phyloP scores from a whole-genome alignment of 2,888 invertebrate species.

The Heteromyza rotundicornis region DNA sequence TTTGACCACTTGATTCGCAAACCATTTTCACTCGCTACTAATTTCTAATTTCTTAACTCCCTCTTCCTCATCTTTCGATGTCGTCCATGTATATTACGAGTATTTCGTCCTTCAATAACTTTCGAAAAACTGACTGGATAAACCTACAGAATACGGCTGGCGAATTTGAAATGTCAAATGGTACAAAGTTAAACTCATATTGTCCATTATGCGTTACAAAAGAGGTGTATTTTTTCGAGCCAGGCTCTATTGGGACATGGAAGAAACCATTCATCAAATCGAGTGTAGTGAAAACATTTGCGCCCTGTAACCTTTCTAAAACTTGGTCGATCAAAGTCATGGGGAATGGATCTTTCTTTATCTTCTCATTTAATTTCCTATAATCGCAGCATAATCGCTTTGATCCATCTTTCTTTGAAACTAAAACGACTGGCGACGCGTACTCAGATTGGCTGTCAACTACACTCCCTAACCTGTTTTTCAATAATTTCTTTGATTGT shows the following conservation, averaged over 20 bases:
- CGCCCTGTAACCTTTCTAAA: constrained; percentile 17
- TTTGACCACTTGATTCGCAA: constrained; percentile 29
- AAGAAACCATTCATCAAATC: constrained; percentile 10
- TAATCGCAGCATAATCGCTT: constrained; percentile 16
- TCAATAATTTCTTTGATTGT: constrained; percentile 36
- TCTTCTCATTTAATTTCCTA: constrained; percentile 14
- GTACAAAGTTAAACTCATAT: constrained; percentile 10
- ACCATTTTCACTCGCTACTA: constrained; percentile 19
- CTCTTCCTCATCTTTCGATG: neutral
- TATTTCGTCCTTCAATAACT: neutral
- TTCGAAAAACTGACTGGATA: constrained; percentile 10
- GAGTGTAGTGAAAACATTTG: constrained; percentile 12
- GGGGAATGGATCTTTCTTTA: constrained; percentile 10
- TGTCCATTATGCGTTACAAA: constrained; percentile 16
- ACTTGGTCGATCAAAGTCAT: constrained; percentile 15
- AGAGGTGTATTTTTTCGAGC: constrained; percentile 3
- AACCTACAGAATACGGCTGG: constrained; percentile 14
- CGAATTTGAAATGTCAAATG: constrained; percentile 19
- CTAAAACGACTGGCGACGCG: constrained; percentile 34
- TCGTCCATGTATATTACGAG: constrained; percentile 7
- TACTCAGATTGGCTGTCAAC: constrained; percentile 38
- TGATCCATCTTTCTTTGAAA: constrained; percentile 12
- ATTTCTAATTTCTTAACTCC: constrained; percentile 9
- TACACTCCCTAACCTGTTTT: constrained; percentile 36
- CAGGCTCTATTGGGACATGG: constrained; percentile 7